Conservation (phyloP, 1,140 invertebrate genomes). For the Pteromalus puparum region DNA sequence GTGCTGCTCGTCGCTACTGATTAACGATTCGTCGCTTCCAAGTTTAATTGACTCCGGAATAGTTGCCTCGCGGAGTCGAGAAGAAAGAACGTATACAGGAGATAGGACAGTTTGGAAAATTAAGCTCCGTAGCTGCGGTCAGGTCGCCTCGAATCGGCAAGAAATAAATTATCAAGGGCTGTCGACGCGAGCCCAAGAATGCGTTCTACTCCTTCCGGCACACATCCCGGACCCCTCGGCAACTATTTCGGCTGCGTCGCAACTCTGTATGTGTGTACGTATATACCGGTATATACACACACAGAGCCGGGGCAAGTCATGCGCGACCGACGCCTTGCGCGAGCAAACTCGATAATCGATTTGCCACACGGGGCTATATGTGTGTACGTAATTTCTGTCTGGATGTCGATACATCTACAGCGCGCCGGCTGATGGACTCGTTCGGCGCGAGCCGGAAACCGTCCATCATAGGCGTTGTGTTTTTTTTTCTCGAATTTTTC, state of each 20-base stretch:
- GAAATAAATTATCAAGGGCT: conserved; percentile 70
- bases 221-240: conserved; percentile 16
- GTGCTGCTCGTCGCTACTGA: conserved; percentile 52
- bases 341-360: conserved; percentile 46
- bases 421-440: not conserved
- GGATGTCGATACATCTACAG: not conserved
- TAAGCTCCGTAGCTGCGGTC: conserved; percentile 63
- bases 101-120: conserved; percentile 54
- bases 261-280: not conserved
- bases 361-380: not conserved
- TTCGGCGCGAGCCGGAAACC: not conserved
- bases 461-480: not conserved
- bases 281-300: not conserved
- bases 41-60: conserved; percentile 75
- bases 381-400: conserved; percentile 14
- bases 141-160: conserved; percentile 61
- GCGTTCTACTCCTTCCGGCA: conserved; percentile 52
- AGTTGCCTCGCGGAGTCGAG: conserved; percentile 60
- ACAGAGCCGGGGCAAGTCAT: conserved; percentile 56
- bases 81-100: not conserved
- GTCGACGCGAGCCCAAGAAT: conserved; percentile 60
- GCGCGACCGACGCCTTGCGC: conserved; percentile 26
- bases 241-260: conserved; percentile 50
- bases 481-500: not conserved
- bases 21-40: conserved; percentile 63